Evolutionary conservation across 2,797 vertebrate species (phyloP).

Genomic region (Chaunax sp.): DNA sequence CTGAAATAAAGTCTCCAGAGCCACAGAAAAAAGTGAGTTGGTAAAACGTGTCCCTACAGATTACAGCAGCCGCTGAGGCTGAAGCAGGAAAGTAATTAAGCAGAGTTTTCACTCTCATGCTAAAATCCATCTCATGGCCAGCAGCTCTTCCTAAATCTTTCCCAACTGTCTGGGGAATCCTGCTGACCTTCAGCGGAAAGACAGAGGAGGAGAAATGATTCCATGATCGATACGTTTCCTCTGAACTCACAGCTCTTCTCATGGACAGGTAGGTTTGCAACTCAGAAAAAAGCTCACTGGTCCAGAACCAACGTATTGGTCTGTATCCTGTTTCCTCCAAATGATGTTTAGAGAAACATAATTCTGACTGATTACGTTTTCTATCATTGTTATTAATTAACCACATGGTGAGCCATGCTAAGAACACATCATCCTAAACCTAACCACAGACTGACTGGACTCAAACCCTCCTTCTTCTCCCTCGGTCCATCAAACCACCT

Average conservation of each 20-base stretch:
- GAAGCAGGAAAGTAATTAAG: not conserved
- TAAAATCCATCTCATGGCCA: not conserved
- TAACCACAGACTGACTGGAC: too few relatives aligned
- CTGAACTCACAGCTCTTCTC: slow-evolving; percentile 19
- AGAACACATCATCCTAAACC: too few relatives aligned
- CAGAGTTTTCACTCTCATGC: not conserved
- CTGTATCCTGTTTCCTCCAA: too few relatives aligned
- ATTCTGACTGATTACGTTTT: too few relatives aligned
- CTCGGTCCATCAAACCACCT: too few relatives aligned
- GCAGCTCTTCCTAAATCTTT: not conserved
- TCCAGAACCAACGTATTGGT: slow-evolving; percentile 13
- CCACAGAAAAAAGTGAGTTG: not conserved
- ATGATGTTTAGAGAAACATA: too few relatives aligned
- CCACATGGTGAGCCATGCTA: too few relatives aligned
- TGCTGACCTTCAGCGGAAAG: slow-evolving; percentile 27
- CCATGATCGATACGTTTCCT: slow-evolving; percentile 25
- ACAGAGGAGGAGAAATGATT: slow-evolving; percentile 8
- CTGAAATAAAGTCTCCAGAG: slow-evolving; percentile 1
- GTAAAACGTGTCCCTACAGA: not conserved
- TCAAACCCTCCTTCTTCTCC: too few relatives aligned
- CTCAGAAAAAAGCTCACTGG: not conserved
- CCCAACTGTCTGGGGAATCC: not conserved
- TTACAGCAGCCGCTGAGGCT: not conserved
- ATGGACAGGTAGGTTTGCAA: slow-evolving; percentile 19
- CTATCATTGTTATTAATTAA: too few relatives aligned